Conservation (phyloP, 2,113 vertebrate genomes). For the Thryonomys swinderianus region DNA sequence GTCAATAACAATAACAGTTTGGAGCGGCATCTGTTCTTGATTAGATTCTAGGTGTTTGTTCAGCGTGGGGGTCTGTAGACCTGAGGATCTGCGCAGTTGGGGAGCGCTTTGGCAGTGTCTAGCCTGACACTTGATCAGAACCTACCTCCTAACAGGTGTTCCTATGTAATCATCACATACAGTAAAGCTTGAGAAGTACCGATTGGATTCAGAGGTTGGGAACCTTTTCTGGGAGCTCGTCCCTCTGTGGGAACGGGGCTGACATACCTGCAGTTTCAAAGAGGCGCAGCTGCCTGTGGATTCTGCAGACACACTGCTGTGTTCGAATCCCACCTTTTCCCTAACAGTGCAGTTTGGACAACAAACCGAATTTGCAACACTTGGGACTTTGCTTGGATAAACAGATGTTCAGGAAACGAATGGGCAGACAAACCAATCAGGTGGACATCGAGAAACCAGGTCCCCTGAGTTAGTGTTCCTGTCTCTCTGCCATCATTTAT, state of each 20-base stretch:
- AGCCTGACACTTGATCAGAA: not conserved
- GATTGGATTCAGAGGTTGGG: not conserved
- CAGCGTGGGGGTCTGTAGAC: not conserved
- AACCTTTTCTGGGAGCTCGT: not conserved
- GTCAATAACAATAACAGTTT: constrained; percentile 26
- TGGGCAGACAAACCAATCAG: not conserved
- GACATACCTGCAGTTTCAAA: not conserved
- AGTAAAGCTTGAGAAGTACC: not conserved
- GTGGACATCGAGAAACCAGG: not conserved
- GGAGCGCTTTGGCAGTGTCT: not conserved
- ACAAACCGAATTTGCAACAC: not conserved
- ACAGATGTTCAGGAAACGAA: not conserved
- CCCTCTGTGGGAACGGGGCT: not conserved
- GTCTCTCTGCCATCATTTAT: constrained; percentile 4
- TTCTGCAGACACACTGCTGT: not conserved
- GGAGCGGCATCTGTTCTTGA: rapidly evolving
- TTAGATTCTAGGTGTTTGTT: not conserved
- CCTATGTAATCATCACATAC: not conserved
- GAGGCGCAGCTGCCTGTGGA: not conserved
- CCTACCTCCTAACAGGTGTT: not conserved
- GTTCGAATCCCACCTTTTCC: not conserved
- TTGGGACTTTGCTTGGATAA: not conserved
- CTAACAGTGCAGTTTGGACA: not conserved
- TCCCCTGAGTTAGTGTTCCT: not conserved
- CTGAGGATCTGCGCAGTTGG: not conserved